Evolutionary conservation across 2,113 vertebrate species (phyloP).

Genomic region (Manacus vitellinus): DNA sequence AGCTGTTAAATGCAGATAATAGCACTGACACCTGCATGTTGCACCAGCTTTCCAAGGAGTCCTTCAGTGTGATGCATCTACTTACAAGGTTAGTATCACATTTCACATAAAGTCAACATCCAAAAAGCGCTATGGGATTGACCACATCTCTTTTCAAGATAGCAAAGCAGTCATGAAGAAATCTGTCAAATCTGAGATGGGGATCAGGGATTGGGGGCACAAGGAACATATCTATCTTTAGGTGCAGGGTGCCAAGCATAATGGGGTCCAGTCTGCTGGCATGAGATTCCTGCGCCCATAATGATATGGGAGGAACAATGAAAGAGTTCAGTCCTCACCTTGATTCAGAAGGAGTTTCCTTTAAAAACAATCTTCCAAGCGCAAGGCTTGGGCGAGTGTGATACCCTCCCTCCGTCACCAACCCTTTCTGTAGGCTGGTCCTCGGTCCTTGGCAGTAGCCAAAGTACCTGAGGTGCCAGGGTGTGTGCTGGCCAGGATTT

Average conservation of each 20-base stretch:
- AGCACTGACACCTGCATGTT: background rate
- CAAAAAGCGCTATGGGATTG: background rate
- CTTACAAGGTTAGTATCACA: background rate
- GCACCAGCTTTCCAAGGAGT: background rate
- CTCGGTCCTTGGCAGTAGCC: accelerated
- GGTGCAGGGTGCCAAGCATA: background rate
- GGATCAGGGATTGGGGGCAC: background rate
- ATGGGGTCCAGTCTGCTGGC: accelerated
- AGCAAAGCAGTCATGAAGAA: background rate
- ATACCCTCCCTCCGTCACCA: accelerated
- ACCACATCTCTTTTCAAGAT: background rate
- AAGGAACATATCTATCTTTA: background rate
- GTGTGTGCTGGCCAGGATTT: background rate
- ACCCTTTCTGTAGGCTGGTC: background rate
- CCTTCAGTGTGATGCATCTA: background rate
- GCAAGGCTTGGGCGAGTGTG: accelerated
- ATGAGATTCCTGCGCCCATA: background rate
- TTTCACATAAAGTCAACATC: background rate
- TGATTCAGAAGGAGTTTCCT: background rate
- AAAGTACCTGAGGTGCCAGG: background rate
- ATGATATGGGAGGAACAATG: background rate
- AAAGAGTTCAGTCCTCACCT: background rate
- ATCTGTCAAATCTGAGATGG: background rate
- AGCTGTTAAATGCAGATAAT: background rate
- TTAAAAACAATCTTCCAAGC: background rate